Conservation (phyloP, 2,113 vertebrate genomes). For the Solenodon paradoxus region DNA sequence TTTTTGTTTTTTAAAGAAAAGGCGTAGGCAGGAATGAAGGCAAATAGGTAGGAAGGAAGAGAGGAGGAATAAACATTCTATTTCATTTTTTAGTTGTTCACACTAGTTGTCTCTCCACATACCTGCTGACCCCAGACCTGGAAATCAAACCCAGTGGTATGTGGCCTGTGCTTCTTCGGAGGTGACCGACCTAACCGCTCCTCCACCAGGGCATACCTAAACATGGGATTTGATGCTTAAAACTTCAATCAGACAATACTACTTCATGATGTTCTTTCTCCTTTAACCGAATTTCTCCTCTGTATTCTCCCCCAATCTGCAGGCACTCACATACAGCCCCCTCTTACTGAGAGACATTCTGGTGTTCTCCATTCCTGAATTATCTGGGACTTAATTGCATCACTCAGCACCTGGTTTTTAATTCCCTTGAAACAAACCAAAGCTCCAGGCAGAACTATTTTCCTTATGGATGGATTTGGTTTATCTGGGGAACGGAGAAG, state of each 20-base stretch:
- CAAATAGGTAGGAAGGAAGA: too few relatives aligned
- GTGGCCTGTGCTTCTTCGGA: too few relatives aligned
- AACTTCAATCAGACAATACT: not conserved
- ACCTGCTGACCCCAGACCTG: too few relatives aligned
- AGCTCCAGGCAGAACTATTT: not conserved
- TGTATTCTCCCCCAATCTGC: not conserved
- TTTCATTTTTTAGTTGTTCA: too few relatives aligned
- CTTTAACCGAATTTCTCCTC: not conserved
- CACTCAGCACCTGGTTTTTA: not conserved
- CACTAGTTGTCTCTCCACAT: too few relatives aligned
- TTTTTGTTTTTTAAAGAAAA: too few relatives aligned
- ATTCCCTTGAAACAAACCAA: not conserved
- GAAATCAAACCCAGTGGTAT: too few relatives aligned
- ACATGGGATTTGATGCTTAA: not conserved
- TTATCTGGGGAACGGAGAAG: not conserved
- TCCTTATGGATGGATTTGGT: not conserved
- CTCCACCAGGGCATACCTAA: too few relatives aligned
- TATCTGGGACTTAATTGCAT: not conserved
- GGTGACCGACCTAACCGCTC: too few relatives aligned
- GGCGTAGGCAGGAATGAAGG: too few relatives aligned
- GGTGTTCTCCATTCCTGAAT: not conserved
- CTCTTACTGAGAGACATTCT: not conserved
- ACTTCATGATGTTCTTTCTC: not conserved
- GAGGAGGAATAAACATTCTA: too few relatives aligned
- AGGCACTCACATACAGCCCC: too few relatives aligned